These are phyloP conservation scores for Myzus persicae DNA, from an alignment of 1,140 invertebrate species.

Conservation along the genomic window DNA sequence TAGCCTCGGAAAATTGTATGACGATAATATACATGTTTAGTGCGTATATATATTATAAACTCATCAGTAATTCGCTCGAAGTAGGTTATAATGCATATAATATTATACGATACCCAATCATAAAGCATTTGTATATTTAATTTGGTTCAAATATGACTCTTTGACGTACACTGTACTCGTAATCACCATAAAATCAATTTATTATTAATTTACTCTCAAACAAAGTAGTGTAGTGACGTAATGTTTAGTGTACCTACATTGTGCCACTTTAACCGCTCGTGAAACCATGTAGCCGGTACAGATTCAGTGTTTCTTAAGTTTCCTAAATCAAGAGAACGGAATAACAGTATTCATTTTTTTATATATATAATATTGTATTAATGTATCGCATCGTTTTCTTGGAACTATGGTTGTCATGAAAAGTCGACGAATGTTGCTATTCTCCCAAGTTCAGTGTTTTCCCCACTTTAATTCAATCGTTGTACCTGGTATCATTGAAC, in stretches of 20 bases:
- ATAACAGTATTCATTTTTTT: too few species aligned
- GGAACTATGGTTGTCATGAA: too few species aligned
- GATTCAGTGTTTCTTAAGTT: background rate
- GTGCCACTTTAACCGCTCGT: background rate
- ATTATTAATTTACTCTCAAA: background rate
- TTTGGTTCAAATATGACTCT: background rate
- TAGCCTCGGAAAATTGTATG: background rate
- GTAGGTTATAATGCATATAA: background rate
- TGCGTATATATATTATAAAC: background rate
- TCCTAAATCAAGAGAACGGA: background rate
- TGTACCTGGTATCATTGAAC: background rate
- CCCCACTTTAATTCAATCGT: background rate
- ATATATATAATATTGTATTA: too few species aligned
- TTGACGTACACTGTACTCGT: background rate
- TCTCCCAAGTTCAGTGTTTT: background rate
- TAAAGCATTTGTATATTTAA: background rate
- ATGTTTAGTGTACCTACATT: background rate
- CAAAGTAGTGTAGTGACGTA: background rate
- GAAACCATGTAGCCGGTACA: background rate
- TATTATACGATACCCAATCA: background rate
- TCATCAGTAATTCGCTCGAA: background rate
- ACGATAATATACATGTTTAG: background rate
- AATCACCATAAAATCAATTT: background rate
- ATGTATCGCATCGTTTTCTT: too few species aligned
- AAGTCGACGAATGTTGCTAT: background rate